Evolutionary conservation across 2,888 invertebrate genomes (phyloP).

Genomic region (Leptarthrus brevirostris): DNA sequence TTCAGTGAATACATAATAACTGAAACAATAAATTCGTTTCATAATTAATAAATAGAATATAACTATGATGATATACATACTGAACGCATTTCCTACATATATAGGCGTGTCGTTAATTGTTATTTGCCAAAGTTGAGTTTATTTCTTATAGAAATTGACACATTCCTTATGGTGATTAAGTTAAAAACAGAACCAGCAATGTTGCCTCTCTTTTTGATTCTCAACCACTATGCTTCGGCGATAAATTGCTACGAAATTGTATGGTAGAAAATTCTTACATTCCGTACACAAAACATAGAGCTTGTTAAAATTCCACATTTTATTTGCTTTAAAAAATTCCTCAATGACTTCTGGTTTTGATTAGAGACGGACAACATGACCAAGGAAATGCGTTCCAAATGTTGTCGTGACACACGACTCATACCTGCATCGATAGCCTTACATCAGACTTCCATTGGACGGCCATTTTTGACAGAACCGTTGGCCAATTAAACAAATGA

Average conservation of each 20-base stretch:
- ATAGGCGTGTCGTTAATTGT: too few relatives aligned
- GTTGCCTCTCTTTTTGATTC: not conserved
- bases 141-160: too few relatives aligned
- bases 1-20: too few relatives aligned
- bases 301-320: constrained; percentile 46
- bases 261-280: constrained; percentile 22
- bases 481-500: constrained; percentile 61
- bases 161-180: too few relatives aligned
- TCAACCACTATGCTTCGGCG: not conserved
- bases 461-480: constrained; percentile 46
- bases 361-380: not conserved
- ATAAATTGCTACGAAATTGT: constrained; percentile 30
- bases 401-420: constrained; percentile 23
- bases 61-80: too few relatives aligned
- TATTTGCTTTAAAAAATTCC: not conserved
- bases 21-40: too few relatives aligned
- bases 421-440: not conserved
- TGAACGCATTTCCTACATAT: too few relatives aligned
- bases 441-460: not conserved
- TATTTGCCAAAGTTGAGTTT: too few relatives aligned
- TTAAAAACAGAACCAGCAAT: too few relatives aligned
- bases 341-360: not conserved
- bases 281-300: constrained; percentile 39
- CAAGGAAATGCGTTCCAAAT: not conserved
- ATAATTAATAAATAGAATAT: too few relatives aligned